These are phyloP conservation scores for Tringa solitaria DNA, from an alignment of 2,113 vertebrate genomes.

Conservation along the genomic window DNA sequence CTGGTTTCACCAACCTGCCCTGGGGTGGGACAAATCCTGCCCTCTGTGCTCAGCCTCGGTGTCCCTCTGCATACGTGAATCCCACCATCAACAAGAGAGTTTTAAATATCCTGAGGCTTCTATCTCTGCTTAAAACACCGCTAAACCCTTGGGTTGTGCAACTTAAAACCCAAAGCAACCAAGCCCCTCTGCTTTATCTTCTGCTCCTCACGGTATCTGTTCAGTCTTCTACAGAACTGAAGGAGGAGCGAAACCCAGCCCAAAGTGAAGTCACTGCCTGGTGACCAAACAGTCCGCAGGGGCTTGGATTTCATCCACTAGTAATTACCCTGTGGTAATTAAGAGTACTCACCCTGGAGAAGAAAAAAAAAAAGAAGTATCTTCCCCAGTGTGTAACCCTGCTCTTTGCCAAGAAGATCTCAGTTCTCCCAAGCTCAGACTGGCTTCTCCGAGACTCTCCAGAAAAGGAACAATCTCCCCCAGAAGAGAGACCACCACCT, in stretches of 20 bases:
- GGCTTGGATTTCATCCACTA: constrained; percentile 18
- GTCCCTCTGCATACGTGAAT: accelerated
- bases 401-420: background rate
- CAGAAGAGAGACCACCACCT: background rate
- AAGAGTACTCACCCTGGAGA: background rate
- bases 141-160: background rate
- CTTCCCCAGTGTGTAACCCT: background rate
- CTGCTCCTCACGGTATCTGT: background rate
- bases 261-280: constrained; percentile 15
- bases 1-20: background rate
- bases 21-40: background rate
- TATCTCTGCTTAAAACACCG: background rate
- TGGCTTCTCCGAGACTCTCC: background rate
- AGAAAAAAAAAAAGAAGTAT: background rate
- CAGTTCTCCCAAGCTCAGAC: background rate
- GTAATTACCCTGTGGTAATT: constrained; percentile 14
- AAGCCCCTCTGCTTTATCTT: background rate
- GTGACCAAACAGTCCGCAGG: background rate
- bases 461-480: background rate
- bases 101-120: background rate
- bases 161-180: background rate
- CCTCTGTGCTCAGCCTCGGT: accelerated
- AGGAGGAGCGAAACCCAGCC: background rate
- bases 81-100: background rate
- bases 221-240: background rate